Evolutionary conservation across 2,888 invertebrate species (phyloP), one percentile per base, ranked within the genome.

Genomic region (Glaucopsyche alexis): DNA sequence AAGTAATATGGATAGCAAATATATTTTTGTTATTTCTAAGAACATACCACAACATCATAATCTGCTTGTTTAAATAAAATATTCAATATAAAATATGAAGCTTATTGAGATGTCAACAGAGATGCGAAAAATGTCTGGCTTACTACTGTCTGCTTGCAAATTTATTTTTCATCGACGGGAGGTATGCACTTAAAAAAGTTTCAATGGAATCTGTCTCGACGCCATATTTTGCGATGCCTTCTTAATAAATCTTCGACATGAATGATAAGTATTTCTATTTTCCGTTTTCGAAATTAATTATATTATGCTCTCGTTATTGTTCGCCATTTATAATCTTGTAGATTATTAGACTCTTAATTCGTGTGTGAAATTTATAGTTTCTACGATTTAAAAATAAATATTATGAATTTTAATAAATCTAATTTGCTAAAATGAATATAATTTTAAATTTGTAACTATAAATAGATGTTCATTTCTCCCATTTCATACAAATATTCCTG

Each of bases 211-310:
- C 85, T 86, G 86, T 85, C 85, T 84, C 84, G 84, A 82, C 81
- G 88, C 89, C 87, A 88, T 90, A 89, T 89, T 89, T 88, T 82
- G 85, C 83, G 83, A 83, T 83, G 85, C 85, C 87, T 87, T 88
- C 89, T 86, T 87, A 87, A 89, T 90, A 90, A 91, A 90, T 90
- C 87, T 87, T 86, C 84, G 86, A 83, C 84, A 85, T 86, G 76
- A 78, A 81, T 67, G 19, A 45, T 45, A 45, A 49, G 60, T 47
- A 13, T 47, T 47, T 47, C 69, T 69, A 14, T 69, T 69, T 49
- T 49, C 19, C 29, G 49, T 69, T 69, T 49, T 49, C 9, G 14
- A 14, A 69, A 19, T 69, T 49, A 29, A 19, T 49, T 47, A 19
- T 19, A 64, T 65, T 49, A 60, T 60, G 29, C 29, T 60, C 13